A percentile compares a stretch with the other conserved stretches of the same genome.
Evolutionary conservation across 2,797 vertebrate species (phyloP).

Genomic region (Anguilla marmorata): DNA sequence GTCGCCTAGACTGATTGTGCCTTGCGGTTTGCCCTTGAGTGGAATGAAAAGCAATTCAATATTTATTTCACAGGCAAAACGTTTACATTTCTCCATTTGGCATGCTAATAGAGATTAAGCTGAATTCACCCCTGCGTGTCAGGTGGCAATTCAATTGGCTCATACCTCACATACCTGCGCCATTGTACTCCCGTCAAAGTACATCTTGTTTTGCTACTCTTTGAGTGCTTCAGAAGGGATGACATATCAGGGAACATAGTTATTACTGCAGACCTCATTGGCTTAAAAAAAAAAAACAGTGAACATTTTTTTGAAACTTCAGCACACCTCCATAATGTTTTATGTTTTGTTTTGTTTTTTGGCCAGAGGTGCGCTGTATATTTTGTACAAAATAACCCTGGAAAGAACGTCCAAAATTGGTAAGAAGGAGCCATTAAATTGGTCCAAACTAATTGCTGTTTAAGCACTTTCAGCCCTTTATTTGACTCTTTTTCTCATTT

Average conservation of each 20-base stretch:
- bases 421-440: neutral
- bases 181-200: conserved; percentile 61
- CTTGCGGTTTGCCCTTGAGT: conserved; percentile 43
- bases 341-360: neutral
- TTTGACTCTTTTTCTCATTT: neutral
- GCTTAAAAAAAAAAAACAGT: conserved; percentile 12
- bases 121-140: conserved; percentile 65
- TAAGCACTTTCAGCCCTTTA: neutral
- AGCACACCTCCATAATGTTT: neutral
- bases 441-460: neutral
- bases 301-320: neutral
- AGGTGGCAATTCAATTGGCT: conserved; percentile 70
- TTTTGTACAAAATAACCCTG: neutral
- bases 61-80: conserved; percentile 51
- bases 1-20: conserved; percentile 40
- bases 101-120: conserved; percentile 67
- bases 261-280: conserved; percentile 55
- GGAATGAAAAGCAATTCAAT: conserved; percentile 48
- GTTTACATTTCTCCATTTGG: conserved; percentile 65
- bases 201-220: conserved; percentile 60
- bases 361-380: neutral
- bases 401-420: neutral
- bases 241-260: conserved; percentile 71
- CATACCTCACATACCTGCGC: conserved; percentile 72
- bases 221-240: conserved; percentile 62